Percentiles rank a stretch among this genome's conserved stretches.
phyloP scores from a whole-genome alignment of 2,113 vertebrate species.

The Cyprinodon variegatus region DNA sequence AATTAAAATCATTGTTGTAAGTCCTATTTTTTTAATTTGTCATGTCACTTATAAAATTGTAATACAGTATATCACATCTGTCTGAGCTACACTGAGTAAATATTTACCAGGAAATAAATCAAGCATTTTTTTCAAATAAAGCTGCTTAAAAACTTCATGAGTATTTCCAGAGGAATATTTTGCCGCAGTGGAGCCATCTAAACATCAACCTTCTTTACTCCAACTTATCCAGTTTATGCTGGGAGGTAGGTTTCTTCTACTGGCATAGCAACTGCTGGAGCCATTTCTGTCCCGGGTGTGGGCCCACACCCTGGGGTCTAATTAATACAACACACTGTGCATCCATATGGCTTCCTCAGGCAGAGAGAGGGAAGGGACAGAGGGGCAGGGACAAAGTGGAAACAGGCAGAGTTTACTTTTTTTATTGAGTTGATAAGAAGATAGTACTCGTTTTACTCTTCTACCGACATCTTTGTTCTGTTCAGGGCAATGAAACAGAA shows the following conservation, averaged over 20 bases:
- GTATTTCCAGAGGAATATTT: neutral
- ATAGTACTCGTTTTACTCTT: conserved; percentile 32
- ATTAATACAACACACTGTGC: conserved; percentile 75
- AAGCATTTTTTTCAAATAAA: neutral
- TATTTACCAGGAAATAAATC: too few relatives aligned
- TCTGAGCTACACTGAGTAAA: neutral
- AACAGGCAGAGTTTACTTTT: conserved; percentile 23
- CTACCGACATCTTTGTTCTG: conserved; percentile 26
- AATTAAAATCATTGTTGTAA: neutral
- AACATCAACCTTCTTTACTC: neutral
- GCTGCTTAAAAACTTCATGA: neutral
- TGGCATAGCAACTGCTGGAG: conserved; percentile 55
- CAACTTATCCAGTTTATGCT: conserved; percentile 20
- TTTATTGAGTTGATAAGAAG: conserved; percentile 34
- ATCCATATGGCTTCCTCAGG: conserved; percentile 72
- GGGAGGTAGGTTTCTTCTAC: conserved; percentile 40
- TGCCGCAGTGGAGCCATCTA: neutral
- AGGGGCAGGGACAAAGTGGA: conserved; percentile 13
- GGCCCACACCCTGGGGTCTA: conserved; percentile 66
- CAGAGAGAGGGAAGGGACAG: conserved; percentile 20
- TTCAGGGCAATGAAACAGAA: conserved; percentile 48
- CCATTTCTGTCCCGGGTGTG: conserved; percentile 42
- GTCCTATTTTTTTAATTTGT: neutral
- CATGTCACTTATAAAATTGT: neutral
- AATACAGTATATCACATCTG: neutral